phyloP scores from a whole-genome alignment of 2,113 vertebrate species.

The Polypterus senegalus region DNA sequence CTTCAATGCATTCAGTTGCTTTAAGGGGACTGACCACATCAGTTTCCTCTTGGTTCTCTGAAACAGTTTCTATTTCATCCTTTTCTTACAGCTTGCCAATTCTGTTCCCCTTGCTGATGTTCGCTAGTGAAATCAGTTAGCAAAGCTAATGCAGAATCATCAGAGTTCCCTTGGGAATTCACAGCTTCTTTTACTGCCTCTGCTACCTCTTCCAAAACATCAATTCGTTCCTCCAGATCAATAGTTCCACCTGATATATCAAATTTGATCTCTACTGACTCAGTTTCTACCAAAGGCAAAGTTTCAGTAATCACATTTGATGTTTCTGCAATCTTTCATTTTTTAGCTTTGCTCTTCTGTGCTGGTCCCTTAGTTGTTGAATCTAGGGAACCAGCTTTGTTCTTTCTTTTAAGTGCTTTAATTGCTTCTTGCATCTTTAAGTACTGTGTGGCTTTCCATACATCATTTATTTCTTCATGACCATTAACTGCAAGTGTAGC shows the following conservation, averaged over 20 bases:
- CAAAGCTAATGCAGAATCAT: constrained; percentile 59
- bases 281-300: constrained; percentile 45
- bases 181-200: constrained; percentile 48
- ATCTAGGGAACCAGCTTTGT: constrained; percentile 51
- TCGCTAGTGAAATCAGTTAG: constrained; percentile 68
- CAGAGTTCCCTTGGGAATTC: constrained; percentile 52
- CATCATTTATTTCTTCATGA: constrained; percentile 63
- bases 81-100: constrained; percentile 13
- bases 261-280: constrained; percentile 56
- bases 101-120: constrained; percentile 56
- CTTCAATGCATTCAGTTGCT: constrained; percentile 75
- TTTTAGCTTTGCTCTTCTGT: constrained; percentile 43
- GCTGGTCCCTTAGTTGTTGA: constrained; percentile 37
- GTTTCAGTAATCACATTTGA: constrained; percentile 58
- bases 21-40: constrained; percentile 46
- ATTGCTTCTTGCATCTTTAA: constrained; percentile 68
- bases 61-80: constrained; percentile 29
- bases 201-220: constrained; percentile 45
- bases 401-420: constrained; percentile 65
- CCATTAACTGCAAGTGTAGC: constrained; percentile 63
- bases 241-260: constrained; percentile 52
- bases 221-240: constrained; percentile 43
- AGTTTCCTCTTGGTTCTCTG: constrained; percentile 60
- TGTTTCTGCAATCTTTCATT: constrained; percentile 52
- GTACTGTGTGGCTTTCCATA: constrained; percentile 68